Conservation (phyloP, 2,113 vertebrate genomes). For the Brachionichthys hirsutus region DNA sequence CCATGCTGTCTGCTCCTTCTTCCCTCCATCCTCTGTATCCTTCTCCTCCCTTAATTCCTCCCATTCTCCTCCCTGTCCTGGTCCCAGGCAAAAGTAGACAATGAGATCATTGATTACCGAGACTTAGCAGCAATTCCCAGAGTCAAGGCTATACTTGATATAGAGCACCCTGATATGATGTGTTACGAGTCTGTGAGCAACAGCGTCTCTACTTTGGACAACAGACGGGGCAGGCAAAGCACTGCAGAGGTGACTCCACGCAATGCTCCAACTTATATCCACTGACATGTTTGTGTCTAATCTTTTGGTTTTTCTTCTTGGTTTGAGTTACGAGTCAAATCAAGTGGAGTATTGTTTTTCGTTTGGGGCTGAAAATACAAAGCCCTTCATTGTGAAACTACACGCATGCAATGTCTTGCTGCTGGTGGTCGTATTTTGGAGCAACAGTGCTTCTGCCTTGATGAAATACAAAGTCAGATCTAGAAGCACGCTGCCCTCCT, state of each 20-base stretch:
- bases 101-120: constrained; percentile 98
- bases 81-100: constrained; percentile 97
- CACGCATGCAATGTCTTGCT: too few relatives aligned
- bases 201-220: constrained; percentile 81
- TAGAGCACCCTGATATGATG: constrained; percentile 96
- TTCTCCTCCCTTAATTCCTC: constrained; percentile 43
- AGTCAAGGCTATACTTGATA: constrained; percentile 99
- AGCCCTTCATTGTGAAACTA: too few relatives aligned
- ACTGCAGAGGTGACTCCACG: constrained; percentile 86
- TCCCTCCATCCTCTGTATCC: constrained; percentile 24
- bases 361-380: background rate
- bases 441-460: too few relatives aligned
- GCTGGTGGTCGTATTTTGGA: too few relatives aligned
- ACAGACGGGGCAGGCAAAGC: constrained; percentile 85
- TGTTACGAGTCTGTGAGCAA: constrained; percentile 90
- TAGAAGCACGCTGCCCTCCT: too few relatives aligned
- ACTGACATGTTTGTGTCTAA: constrained; percentile 38
- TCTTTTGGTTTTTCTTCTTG: constrained; percentile 21
- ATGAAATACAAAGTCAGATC: background rate
- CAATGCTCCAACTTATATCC: background rate
- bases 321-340: constrained; percentile 35
- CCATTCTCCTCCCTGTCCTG: constrained; percentile 45
- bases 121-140: constrained; percentile 98
- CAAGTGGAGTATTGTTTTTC: constrained; percentile 25
- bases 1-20: constrained; percentile 18